Conservation (phyloP, 1,140 invertebrate species). For the Drosophila nigromelanica region DNA sequence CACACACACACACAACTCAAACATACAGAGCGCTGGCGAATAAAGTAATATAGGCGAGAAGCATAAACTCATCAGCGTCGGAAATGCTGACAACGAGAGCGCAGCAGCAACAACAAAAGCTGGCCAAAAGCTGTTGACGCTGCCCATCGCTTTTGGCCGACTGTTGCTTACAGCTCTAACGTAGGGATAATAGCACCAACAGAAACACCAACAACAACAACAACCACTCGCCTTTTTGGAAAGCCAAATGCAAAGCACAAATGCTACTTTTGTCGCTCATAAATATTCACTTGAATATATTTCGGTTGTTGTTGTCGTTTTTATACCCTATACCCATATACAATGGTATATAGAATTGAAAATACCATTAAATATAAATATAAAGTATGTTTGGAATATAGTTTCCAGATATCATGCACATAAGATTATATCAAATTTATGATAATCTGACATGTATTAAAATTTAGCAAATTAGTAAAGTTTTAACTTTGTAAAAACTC, state of each 20-base stretch:
- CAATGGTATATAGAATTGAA: no score
- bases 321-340: not conserved
- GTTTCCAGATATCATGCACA: no score
- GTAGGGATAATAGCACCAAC: conserved; percentile 13
- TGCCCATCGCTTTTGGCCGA: conserved; percentile 48
- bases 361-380: no score
- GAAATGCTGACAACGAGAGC: conserved; percentile 71
- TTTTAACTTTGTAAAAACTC: no score
- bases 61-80: conserved; percentile 79
- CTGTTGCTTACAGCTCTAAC: conserved; percentile 54
- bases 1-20: conserved; percentile 6
- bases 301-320: conserved; percentile 20
- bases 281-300: conserved; percentile 80
- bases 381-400: no score
- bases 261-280: conserved; percentile 78
- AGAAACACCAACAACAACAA: conserved; percentile 20
- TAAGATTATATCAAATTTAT: no score
- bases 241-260: conserved; percentile 72
- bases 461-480: no score
- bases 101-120: conserved; percentile 33
- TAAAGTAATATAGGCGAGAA: conserved; percentile 75
- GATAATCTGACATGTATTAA: no score
- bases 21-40: conserved; percentile 41
- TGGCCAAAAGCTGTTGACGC: conserved; percentile 50
- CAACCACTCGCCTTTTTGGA: conserved; percentile 45